Base-by-base conservation (phyloP, 2,797 vertebrate species). In the Siniperca scherzeri region DNA sequence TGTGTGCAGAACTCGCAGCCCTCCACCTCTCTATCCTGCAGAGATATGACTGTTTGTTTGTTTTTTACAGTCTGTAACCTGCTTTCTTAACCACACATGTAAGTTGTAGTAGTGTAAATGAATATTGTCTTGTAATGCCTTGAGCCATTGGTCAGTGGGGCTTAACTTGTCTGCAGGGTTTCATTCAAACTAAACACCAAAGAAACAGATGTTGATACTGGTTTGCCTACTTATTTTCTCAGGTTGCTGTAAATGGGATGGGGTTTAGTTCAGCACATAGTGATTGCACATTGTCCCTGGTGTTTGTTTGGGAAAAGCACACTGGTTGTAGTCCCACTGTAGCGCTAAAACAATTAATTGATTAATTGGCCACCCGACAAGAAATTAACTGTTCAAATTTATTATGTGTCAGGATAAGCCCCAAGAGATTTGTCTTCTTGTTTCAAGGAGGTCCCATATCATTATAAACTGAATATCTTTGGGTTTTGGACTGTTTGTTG, bases 11-110 rank as follows among this genome's bases (percentile, higher is more conserved):
- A 55, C 81, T 71, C 82, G 1, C 50, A 74, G 67, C 75, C 57
- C 68, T 71, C 87, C 67, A 62, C 84, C 68, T 75, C 78, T 70
- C 65, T 48, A 50, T 52, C 70, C 78, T 48, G 71, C 78, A 78
- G 69, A 77, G 74, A 74, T 53, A 52, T 33, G 62, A 85, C 65
- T 67, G 71, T 9, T 9, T 30, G 30, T 30, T 30, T 30, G 30
- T 30, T 30, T 30, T 50, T 19, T 57, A 14, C 50, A 50, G 74
- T 61, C 57, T 81, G 78, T 74, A 75, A 72, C 78, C 77, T 82
- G 65, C 65, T 56, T 66, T 74, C 66, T 68, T 36, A 68, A 76
- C 40, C 57, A 67, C 73, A 61, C 65, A 4, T 80, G 66, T 44
- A 36, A 44, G 70, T 9, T 12, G 14, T 50, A 19, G 30, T 19